These are phyloP conservation scores for Accipiter virgatus DNA, from an alignment of 2,113 vertebrate genomes.

Conservation along the genomic window DNA sequence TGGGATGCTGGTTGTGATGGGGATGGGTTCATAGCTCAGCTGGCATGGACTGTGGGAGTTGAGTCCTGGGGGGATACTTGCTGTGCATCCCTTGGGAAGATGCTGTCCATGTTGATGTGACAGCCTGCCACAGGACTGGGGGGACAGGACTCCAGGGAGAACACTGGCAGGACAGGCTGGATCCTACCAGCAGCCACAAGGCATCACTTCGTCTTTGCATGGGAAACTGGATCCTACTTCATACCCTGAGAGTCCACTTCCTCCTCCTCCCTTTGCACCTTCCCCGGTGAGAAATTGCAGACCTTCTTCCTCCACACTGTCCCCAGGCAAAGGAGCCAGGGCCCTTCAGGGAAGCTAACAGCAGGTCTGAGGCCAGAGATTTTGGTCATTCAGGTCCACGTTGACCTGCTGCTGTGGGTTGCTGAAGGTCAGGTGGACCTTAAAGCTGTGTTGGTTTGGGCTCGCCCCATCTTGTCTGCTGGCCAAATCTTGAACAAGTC, in stretches of 20 bases:
- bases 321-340: background rate
- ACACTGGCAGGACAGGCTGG: background rate
- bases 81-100: background rate
- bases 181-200: background rate
- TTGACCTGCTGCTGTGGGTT: background rate
- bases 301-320: background rate
- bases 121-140: background rate
- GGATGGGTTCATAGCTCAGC: background rate
- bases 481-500: background rate
- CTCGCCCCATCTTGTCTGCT: background rate
- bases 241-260: background rate
- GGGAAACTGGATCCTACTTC: background rate
- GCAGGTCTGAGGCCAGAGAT: background rate
- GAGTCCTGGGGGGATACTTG: background rate
- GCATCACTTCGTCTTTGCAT: background rate
- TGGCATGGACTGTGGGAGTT: background rate
- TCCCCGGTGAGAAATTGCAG: background rate
- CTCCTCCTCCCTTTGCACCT: background rate
- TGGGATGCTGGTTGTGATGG: background rate
- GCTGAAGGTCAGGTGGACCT: background rate
- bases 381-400: background rate
- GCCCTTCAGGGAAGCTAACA: background rate
- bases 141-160: background rate
- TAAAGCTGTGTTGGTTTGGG: background rate
- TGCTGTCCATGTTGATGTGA: background rate